Evolutionary conservation across 1,140 invertebrate genomes (phyloP), one percentile per base, ranked within the genome.

Genomic region (Heliothis subflexa): DNA sequence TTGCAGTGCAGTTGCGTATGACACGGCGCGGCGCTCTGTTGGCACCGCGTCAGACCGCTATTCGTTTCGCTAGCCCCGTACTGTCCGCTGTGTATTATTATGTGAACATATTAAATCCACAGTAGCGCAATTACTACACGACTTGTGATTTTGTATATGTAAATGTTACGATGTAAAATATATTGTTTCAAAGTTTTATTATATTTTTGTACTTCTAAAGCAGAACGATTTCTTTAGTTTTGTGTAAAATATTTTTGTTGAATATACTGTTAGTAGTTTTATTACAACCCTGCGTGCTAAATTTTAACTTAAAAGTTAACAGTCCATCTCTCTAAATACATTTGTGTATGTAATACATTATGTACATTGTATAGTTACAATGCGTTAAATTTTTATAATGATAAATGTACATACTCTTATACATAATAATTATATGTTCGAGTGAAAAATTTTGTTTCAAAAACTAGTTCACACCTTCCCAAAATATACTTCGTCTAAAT

Each of bases 191-290:
- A 88, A 86, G 83, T 79, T 82, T 90, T 87, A 86, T 82, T 85
- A 83, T 91, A 90, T 92, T 93, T 93, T 93, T 93, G 82, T 93
- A 92, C 87, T 87, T 86, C 55, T 82, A 79, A 55, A 86, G 79
- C 79, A 76, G 79, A 85, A 87, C 83, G 79, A 45, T 47, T 70
- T 80, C 50, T 87, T 85, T 82, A 84, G 62, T 91, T 59, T 84
- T 84, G 70, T 88, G 82, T 90, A 87, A 87, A 86, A 87, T 87
- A 85, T 84, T 87, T 86, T 85, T 86, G 84, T 89, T 88, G 79
- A 85, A 81, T 83, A 84, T 52, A 40, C 33, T 77, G 78, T 81
- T 78, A 82, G 77, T 81, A 16, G 80, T 85, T 85, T 85, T 79
- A 83, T 81, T 83, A 21, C 18, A 25, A 64, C 68, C n/a, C 66